These are phyloP conservation scores for Tanypteryx hageni DNA, from an alignment of 2,888 invertebrate species.

Conservation along the genomic window DNA sequence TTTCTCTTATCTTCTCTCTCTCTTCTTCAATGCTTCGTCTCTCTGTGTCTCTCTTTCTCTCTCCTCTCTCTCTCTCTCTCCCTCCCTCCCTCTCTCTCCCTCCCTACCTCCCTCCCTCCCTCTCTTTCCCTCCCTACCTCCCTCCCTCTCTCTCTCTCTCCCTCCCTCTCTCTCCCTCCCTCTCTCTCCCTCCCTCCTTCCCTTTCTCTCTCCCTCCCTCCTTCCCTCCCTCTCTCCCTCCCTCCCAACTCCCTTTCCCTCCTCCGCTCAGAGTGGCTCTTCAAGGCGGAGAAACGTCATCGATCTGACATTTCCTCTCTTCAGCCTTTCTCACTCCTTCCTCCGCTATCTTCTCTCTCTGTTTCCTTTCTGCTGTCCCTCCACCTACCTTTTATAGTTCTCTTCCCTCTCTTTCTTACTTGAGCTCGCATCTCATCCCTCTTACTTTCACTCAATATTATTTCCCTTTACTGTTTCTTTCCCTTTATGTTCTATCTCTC, in stretches of 20 bases:
- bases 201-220: background rate
- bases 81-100: background rate
- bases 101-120: background rate
- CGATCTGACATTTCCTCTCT: background rate
- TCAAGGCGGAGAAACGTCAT: too few relatives aligned
- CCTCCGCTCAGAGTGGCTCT: background rate
- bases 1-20: background rate
- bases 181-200: background rate
- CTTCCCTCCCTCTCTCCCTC: background rate
- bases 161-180: background rate
- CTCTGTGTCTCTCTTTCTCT: background rate
- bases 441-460: background rate
- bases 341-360: background rate
- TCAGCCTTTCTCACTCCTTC: background rate
- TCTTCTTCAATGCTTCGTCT: background rate
- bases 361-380: background rate
- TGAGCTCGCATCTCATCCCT: background rate
- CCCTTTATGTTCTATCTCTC: too few relatives aligned
- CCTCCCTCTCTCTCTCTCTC: background rate
- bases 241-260: background rate
- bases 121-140: background rate
- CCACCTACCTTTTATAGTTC: background rate
- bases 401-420: background rate
- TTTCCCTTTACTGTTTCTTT: too few relatives aligned
- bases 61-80: background rate